phyloP scores from a whole-genome alignment of 2,113 vertebrate genomes.

The Actinemys pallida region DNA sequence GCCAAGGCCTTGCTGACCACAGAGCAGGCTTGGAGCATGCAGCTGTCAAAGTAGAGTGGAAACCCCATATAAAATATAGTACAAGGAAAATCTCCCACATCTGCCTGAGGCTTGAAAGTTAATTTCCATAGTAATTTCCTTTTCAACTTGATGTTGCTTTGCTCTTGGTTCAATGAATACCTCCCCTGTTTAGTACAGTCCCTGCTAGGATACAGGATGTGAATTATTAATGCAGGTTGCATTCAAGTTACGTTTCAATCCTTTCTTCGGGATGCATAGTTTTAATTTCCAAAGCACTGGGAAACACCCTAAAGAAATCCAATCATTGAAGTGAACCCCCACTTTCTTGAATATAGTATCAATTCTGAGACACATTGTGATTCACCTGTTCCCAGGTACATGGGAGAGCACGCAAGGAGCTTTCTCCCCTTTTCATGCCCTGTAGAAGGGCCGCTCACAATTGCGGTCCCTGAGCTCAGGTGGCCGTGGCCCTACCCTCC shows the following conservation, averaged over 20 bases:
- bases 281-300: conserved; percentile 56
- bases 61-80: conserved; percentile 5
- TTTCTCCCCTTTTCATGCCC: neutral
- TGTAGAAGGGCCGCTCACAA: neutral
- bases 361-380: conserved; percentile 42
- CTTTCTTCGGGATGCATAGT: conserved; percentile 40
- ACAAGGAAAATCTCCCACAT: conserved; percentile 55
- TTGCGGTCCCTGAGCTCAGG: neutral
- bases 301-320: conserved; percentile 61
- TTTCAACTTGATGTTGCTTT: conserved; percentile 67
- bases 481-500: neutral
- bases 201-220: conserved; percentile 69
- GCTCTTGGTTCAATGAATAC: conserved; percentile 70
- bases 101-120: conserved; percentile 69
- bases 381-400: neutral
- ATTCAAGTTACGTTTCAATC: conserved; percentile 54
- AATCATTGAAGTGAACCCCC: neutral
- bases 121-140: conserved; percentile 76
- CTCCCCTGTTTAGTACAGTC: conserved; percentile 63
- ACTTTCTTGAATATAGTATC: conserved; percentile 35
- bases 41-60: conserved; percentile 56
- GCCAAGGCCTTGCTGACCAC: conserved; percentile 23
- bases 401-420: neutral
- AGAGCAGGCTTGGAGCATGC: neutral
- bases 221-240: conserved; percentile 52